These are phyloP conservation scores for Petrophora chlorosata DNA, from an alignment of 2,888 invertebrate species.

Conservation along the genomic window DNA sequence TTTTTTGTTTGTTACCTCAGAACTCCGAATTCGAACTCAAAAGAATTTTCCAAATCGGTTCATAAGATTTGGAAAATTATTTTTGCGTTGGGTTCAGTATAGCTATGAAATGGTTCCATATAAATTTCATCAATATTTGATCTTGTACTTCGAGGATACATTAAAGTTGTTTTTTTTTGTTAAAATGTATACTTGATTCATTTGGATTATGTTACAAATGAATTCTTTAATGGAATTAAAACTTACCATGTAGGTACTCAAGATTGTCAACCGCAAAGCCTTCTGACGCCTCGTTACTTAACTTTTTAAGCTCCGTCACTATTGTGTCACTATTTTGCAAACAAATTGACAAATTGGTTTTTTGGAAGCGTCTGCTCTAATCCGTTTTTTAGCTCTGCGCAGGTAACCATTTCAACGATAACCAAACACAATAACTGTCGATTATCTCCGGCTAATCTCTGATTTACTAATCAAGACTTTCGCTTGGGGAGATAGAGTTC, in stretches of 20 bases:
- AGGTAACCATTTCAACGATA: conserved; percentile 58
- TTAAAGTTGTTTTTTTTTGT: no score
- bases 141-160: no score
- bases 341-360: conserved; percentile 30
- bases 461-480: conserved; percentile 23
- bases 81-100: no score
- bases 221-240: not conserved
- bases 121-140: no score
- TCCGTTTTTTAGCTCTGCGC: conserved; percentile 47
- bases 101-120: no score
- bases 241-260: not conserved
- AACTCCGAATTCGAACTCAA: no score
- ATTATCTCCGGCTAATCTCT: conserved; percentile 66
- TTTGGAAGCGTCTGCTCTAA: conserved; percentile 41
- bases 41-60: no score
- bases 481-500: conserved; percentile 18
- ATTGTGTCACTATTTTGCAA: conserved; percentile 34
- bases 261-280: conserved; percentile 8
- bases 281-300: conserved; percentile 7
- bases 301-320: not conserved
- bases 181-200: no score
- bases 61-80: no score
- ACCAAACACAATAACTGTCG: conserved; percentile 78
- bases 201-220: no score
- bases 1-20: no score